These are phyloP conservation scores for Heliconius nattereri DNA, from an alignment of 1,140 invertebrate species.

Conservation along the genomic window DNA sequence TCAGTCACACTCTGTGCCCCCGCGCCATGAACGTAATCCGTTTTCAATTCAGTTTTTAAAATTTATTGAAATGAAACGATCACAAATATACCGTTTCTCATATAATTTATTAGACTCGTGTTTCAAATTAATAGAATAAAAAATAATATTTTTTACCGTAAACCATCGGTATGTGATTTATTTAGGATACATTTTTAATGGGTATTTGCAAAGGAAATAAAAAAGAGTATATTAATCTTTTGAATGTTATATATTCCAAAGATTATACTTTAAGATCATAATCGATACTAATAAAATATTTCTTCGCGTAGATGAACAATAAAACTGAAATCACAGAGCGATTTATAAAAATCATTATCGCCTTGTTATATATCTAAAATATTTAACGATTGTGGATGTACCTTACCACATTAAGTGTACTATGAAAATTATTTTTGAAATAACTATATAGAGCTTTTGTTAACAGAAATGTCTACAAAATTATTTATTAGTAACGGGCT, in stretches of 20 bases:
- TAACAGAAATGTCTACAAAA: too few relatives aligned
- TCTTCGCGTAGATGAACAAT: not conserved
- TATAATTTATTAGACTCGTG: slow-evolving; percentile 3
- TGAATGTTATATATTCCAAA: not conserved
- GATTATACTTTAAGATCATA: not conserved
- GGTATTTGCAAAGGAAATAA: not conserved
- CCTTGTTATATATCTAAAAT: not conserved
- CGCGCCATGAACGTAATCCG: not conserved
- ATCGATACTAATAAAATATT: slow-evolving; percentile 9
- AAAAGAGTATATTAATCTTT: not conserved
- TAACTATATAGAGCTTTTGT: too few relatives aligned
- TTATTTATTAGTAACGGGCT: too few relatives aligned
- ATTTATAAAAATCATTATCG: not conserved
- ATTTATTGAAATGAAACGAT: slow-evolving; percentile 1
- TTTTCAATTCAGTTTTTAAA: not conserved
- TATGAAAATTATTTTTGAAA: not conserved
- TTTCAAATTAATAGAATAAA: not conserved
- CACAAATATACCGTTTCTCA: slow-evolving; percentile 5
- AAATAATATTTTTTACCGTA: not conserved
- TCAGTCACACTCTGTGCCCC: too few relatives aligned
- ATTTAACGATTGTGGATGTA: not conserved
- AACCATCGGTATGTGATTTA: not conserved
- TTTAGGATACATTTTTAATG: not conserved
- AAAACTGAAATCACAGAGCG: not conserved
- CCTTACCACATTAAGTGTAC: not conserved